Evolutionary conservation across 2,888 invertebrate species (phyloP), one percentile per base, ranked within the genome.

Genomic region (Scelioninae gen. 1): DNA sequence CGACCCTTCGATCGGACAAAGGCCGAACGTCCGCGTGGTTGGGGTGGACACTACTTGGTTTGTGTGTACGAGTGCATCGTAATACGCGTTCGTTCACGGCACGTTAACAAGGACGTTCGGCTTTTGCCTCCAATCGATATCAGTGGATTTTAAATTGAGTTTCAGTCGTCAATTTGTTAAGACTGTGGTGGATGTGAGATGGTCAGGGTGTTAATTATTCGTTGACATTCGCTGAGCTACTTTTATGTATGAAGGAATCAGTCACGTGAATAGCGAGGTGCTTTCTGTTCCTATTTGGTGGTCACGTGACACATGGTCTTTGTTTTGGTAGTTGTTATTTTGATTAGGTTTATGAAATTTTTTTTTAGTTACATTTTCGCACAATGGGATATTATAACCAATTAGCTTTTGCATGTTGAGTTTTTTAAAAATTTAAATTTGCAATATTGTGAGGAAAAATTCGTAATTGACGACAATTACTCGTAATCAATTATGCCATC

Each of bases 1-100:
- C 60, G 68, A 80, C 82, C 69, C 66, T 82, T 76, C 81, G 77
- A 78, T 71, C 65, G 63, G 40, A 40, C 49, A 49, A 75, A 47
- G 32, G 74, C 49, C 51, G 38, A 47, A 58, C 53, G 23, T 29
- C 53, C 66, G 66, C 62, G 43, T 62, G 72, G 13, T 60, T 49
- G 56, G 10, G 10, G 31, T 55, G 68, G 43, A 53, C 43, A 32
- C 23, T 23, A 23, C 23, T 23, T 15, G 34, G 38, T 8, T 15
- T 43, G 72, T 53, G 62, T 47, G 53, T 62, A 53, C 72, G 47
- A 56, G 51, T 55, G 51, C 32, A 53, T 15, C 65, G 58, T 75
- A 66, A 69, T 62, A 55, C 68, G 60, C 58, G 75, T n/a, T 16
- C 78, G 78, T 78, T 78, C 78, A 78, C 71, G 23, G 53, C 69